Base-by-base conservation (phyloP, 2,888 invertebrate species). In the Tachina lurida region DNA sequence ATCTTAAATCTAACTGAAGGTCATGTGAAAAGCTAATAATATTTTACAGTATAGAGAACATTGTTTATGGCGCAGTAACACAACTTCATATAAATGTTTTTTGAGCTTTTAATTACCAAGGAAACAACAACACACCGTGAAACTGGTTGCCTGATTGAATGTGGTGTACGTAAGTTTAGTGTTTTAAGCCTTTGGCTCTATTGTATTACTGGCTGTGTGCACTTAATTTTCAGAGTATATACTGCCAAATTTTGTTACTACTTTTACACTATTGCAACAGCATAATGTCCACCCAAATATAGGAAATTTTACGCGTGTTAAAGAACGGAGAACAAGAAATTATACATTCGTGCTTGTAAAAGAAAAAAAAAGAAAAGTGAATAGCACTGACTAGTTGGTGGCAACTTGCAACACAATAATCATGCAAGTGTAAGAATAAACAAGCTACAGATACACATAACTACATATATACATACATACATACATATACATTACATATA, bases 371-470 rank as follows among this genome's bases (percentile, higher is more conserved):
- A 31, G 5, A 31, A 31, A 31, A 31, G 31, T 31, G 31, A 31
- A 7, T 31, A 31, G 31, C 31, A 68, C 45, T 49, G 12, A 52
- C 71, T 41, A 47, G 15, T 43, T 56, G 65, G 54, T 62, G 54
- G 60, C 60, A 52, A 75, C 45, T 62, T 62, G 60, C 60, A 52
- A 75, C 45, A 60, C 84, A 73, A 65, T 75, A 75, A 67, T 68
- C 84, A 70, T 75, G 70, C 52, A 56, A 77, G 84, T 81, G 84
- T 81, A 73, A 84, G 81, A 84, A 84, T 84, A 84, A 81, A 84
- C 84, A 84, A 84, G 77, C 77, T 84, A 22, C 81, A 81, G 84
- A 84, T 62, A 7, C 31, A 31, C 7, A 31, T 31, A 3, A 1
- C 1, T 22, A 0, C 31, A 31, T 31, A 31, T 7, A 7, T 31